Base-by-base conservation (phyloP, 2,113 vertebrate species). In the Callochromis pleurospilus region DNA sequence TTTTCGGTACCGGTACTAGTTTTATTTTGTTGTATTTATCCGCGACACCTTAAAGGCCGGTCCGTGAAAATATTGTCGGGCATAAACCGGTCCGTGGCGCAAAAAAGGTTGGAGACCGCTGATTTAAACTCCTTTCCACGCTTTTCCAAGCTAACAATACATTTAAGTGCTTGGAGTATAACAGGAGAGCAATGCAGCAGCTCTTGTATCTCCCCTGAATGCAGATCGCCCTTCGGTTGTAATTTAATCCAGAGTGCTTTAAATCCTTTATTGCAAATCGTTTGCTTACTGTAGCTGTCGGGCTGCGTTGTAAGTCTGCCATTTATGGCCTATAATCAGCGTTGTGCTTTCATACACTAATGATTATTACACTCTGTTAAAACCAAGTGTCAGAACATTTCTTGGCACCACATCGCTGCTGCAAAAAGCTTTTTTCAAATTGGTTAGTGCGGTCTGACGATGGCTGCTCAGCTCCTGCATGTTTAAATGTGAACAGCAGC, bases 291-390 rank as follows among this genome's bases (percentile, higher is more conserved):
- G 54, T 58, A 79, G 91, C 90, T 73, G 75, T 89, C 86, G 80
- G 88, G 65, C 85, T n/a, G 54, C 40, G 70, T 58, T 90, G 68
- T 89, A 86, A 89, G 53, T 82, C 68, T 86, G 81, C 90, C 81
- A 86, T 94, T 92, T 94, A 94, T 91, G 86, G 89, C 83, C 90
- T 88, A 90, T 90, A 93, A 93, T 93, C 88, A 89, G 38, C 82
- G 88, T 42, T 90, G 87, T 83, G 84, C 90, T 90, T 93, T 84
- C 90, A 89, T 82, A 82, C 88, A 38, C 81, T 89, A 91, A 92
- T 88, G 85, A 87, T 90, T 88, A 80, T 94, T 88, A 88, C 75
- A 75, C 83, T 51, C 77, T 84, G 88, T 82, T 85, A 68, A 87
- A 88, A 62, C 40, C 54, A 85, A 92, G 81, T 87, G 73, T 80